Base-by-base conservation (phyloP, 2,113 vertebrate genomes). In the Rousettus leschenaultii region DNA sequence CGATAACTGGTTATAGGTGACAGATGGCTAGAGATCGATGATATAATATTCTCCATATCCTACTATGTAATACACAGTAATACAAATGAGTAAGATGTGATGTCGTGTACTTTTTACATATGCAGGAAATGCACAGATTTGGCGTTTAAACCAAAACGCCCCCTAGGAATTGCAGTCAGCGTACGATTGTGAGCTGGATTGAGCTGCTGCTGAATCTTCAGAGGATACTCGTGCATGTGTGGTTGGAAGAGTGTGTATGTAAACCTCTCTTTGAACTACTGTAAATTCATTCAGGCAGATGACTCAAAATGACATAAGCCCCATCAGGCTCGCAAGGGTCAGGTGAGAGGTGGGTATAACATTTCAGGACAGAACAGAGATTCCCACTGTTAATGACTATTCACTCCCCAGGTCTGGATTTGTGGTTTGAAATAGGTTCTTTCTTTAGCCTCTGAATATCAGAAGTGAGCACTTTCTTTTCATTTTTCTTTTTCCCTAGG, bases 241-340 rank as follows among this genome's bases (percentile, higher is more conserved):
- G 40, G 28, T 14, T 90, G 45, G 70, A 71, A 33, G 43, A 71
- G 73, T n/a, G 15, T 43, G 19, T 15, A 3, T 16, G 1, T 43
- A 43, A 66, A 75, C 19, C 57, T 82, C 33, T 65, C 63, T 91
- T 70, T 65, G 92, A 78, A 74, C 48, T 19, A 55, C n/a, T 65
- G 26, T 86, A 10, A 33, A 28, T 73, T 86, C 92, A 86, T 78
- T 91, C 96, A 95, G 83, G 74, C 92, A 91, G 48, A 70, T 93
- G 94, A 93, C 61, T 86, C 2, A 55, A 51, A 61, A 75, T 79
- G 91, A 78, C 73, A 21, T 6, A 18, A 38, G 63, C 53, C 35
- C 66, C 7, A 15, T 26, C 26, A 2, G 11, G 74, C 87, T 83
- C 33, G 33, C 79, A 24, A 61, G 55, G 66, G 38, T 59, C 30